phyloP scores from a whole-genome alignment of 2,888 invertebrate genomes.

The Melitaea athalia region DNA sequence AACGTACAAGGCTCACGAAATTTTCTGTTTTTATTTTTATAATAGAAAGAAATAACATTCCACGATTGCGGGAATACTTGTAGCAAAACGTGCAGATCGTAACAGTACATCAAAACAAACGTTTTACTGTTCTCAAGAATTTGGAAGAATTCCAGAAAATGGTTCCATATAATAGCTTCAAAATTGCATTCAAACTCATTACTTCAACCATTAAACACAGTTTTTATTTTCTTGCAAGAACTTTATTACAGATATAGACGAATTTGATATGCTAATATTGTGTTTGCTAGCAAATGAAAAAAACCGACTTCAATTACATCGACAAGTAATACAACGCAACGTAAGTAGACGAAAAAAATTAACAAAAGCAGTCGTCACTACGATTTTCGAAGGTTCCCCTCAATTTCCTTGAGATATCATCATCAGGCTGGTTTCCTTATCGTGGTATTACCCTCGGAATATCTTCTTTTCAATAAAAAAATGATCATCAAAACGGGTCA shows the following conservation, averaged over 20 bases:
- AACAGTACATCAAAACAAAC: constrained; percentile 44
- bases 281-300: too few species aligned
- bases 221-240: neutral
- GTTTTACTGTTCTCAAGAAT: constrained; percentile 43
- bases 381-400: too few species aligned
- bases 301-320: too few species aligned
- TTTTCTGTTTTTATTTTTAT: constrained; percentile 30
- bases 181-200: constrained; percentile 50
- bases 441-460: too few species aligned
- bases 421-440: too few species aligned
- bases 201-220: constrained; percentile 14
- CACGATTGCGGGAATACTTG: constrained; percentile 32
- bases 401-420: too few species aligned
- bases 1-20: constrained; percentile 9
- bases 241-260: neutral
- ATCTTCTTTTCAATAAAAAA: too few species aligned
- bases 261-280: neutral
- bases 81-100: constrained; percentile 33
- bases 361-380: too few species aligned
- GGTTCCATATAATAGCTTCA: constrained; percentile 44
- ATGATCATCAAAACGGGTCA: too few species aligned
- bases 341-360: too few species aligned
- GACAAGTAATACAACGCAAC: too few species aligned
- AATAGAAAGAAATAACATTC: constrained; percentile 31
- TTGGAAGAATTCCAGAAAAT: constrained; percentile 44